Conservation (phyloP, 2,797 vertebrate species). For the Chromis chromis region DNA sequence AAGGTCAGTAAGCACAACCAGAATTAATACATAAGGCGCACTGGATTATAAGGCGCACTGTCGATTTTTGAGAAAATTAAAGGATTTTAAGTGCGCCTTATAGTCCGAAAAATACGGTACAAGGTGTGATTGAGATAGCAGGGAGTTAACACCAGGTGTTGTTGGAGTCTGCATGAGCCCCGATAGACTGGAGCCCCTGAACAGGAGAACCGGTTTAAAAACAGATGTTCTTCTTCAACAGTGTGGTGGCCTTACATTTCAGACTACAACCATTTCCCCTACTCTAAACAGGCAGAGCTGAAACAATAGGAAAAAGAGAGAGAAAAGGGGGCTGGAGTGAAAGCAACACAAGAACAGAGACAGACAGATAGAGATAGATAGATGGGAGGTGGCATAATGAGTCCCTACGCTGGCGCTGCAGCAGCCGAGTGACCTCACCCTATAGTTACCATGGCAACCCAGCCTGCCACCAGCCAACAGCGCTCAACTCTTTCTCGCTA, state of each 20-base stretch:
- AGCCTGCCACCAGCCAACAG: constrained; percentile 73
- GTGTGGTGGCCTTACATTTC: neutral
- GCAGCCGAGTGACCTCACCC: constrained; percentile 83
- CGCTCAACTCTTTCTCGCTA: constrained; percentile 62
- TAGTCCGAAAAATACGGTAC: too few species aligned
- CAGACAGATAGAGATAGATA: constrained; percentile 62
- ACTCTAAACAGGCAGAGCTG: neutral
- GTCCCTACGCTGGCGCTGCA: constrained; percentile 73
- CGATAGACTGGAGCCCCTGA: neutral
- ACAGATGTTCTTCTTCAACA: constrained; percentile 5
- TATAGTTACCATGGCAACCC: constrained; percentile 82
- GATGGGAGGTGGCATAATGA: constrained; percentile 78
- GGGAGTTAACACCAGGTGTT: neutral
- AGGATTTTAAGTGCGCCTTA: too few species aligned
- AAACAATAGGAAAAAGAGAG: constrained; percentile 24
- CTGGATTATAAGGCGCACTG: too few species aligned
- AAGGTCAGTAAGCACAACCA: too few species aligned
- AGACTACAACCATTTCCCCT: neutral
- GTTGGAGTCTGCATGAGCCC: neutral
- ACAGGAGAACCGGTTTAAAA: neutral
- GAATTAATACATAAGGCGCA: too few species aligned
- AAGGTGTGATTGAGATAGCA: neutral
- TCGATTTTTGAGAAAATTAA: too few species aligned
- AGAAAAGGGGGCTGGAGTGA: constrained; percentile 24
- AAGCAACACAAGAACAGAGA: constrained; percentile 44